Percentiles rank a stretch among this genome's conserved stretches.
These are phyloP conservation scores for Elgaria multicarinata DNA, from an alignment of 2,113 vertebrate genomes.

Conservation along the genomic window DNA sequence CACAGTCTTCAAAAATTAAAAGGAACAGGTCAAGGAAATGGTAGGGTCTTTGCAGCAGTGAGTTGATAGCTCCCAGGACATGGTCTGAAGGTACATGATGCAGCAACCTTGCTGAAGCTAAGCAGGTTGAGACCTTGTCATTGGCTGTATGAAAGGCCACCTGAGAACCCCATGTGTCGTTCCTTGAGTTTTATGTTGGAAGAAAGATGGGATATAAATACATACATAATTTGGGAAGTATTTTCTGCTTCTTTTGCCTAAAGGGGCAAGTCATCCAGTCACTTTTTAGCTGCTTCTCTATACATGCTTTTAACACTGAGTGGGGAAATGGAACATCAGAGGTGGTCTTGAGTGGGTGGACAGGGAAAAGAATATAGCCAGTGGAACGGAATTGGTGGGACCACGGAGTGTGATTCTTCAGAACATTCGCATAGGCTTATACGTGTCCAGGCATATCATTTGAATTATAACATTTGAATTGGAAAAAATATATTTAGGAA, in stretches of 20 bases:
- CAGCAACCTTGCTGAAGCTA: not conserved
- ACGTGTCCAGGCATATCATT: not conserved
- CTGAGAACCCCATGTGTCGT: not conserved
- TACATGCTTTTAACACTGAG: not conserved
- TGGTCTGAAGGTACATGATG: not conserved
- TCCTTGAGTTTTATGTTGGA: not conserved
- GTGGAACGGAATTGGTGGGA: not conserved
- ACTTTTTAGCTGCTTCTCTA: not conserved
- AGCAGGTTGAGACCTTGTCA: not conserved
- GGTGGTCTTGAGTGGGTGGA: not conserved
- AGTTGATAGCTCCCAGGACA: not conserved
- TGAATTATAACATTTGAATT: not conserved
- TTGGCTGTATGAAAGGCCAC: not conserved
- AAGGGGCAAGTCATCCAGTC: not conserved
- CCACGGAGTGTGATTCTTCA: not conserved
- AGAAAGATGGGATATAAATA: not conserved
- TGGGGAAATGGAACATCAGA: not conserved
- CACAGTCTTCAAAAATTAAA: not conserved
- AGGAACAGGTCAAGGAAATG: not conserved
- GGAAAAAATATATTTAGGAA: conserved; percentile 11
- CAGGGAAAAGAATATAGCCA: not conserved
- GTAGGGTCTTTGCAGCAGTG: not conserved
- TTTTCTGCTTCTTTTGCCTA: not conserved
- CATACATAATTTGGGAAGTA: not conserved
- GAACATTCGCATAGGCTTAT: not conserved